phyloP scores from a whole-genome alignment of 2,888 invertebrate genomes.

The Chrysina gloriosa region DNA sequence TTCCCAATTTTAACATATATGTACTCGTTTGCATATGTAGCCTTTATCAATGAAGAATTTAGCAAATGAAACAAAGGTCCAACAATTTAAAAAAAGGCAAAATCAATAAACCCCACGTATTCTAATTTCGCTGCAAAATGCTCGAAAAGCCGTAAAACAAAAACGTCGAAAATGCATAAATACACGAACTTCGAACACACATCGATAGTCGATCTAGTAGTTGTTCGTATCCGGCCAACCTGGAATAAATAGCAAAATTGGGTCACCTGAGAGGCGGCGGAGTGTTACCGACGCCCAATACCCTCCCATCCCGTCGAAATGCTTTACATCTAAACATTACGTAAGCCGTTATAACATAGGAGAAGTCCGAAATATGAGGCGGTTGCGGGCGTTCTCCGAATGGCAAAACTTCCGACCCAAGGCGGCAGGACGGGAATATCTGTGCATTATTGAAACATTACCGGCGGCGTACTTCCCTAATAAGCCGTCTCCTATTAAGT shows the following conservation, averaged over 20 bases:
- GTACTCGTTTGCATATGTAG: too few species aligned
- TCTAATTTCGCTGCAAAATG: neutral
- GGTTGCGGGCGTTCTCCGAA: neutral
- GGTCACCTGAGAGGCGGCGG: slow-evolving; percentile 33
- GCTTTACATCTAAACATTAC: slow-evolving; percentile 12
- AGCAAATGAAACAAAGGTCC: too few species aligned
- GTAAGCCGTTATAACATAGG: slow-evolving; percentile 7
- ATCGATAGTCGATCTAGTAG: slow-evolving; percentile 9
- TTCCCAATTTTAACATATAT: too few species aligned
- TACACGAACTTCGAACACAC: slow-evolving; percentile 18
- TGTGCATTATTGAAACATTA: slow-evolving; percentile 20
- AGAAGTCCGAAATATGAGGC: slow-evolving; percentile 10
- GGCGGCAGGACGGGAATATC: neutral
- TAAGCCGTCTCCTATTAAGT: neutral
- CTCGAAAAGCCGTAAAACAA: neutral
- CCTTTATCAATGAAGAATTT: too few species aligned
- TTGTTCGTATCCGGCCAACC: slow-evolving; percentile 8
- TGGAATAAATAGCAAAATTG: slow-evolving; percentile 32
- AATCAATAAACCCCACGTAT: neutral
- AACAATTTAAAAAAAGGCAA: neutral
- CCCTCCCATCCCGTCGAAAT: neutral
- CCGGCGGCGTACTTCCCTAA: neutral
- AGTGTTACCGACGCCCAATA: neutral
- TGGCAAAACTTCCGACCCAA: slow-evolving; percentile 5
- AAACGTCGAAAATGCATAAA: slow-evolving; percentile 23